These are phyloP conservation scores for Drosophila helvetica DNA, from an alignment of 2,888 invertebrate genomes.

Conservation along the genomic window DNA sequence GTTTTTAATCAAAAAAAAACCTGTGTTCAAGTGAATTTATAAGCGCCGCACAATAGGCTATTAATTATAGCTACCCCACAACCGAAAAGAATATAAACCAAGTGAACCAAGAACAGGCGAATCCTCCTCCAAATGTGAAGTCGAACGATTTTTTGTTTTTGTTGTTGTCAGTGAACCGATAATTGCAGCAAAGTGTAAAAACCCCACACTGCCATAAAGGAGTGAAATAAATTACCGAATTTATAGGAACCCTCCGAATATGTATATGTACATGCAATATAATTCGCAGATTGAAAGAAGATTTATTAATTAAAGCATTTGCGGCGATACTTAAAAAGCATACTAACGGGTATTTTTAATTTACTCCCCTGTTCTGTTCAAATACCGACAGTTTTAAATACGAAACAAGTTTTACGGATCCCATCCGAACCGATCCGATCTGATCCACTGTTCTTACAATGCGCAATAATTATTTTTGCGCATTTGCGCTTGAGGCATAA, in stretches of 20 bases:
- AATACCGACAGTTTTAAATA: constrained; percentile 12
- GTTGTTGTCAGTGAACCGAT: background rate
- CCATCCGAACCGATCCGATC: constrained; percentile 11
- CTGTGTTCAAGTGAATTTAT: constrained; percentile 17
- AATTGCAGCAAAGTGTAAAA: background rate
- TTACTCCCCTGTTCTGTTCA: constrained; percentile 28
- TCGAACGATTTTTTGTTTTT: background rate
- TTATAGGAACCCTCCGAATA: constrained; percentile 17
- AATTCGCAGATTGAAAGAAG: constrained; percentile 15
- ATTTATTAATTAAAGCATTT: constrained; percentile 35
- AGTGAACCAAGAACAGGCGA: background rate
- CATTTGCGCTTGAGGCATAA: background rate
- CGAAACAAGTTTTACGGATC: constrained; percentile 38
- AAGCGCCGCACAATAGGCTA: constrained; percentile 14
- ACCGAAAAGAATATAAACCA: background rate
- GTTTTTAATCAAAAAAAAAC: background rate
- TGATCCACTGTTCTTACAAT: background rate
- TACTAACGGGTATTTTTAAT: constrained; percentile 13
- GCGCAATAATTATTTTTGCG: background rate
- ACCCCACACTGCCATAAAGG: background rate
- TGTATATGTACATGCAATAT: background rate
- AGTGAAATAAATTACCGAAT: constrained; percentile 16
- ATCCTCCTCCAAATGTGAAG: background rate
- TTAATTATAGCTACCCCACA: constrained; percentile 2
- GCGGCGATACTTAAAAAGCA: constrained; percentile 19